Percentiles rank a stretch among this genome's conserved stretches.
Evolutionary conservation across 2,888 invertebrate species (phyloP).

Genomic region (Leptinotarsa haldemani): DNA sequence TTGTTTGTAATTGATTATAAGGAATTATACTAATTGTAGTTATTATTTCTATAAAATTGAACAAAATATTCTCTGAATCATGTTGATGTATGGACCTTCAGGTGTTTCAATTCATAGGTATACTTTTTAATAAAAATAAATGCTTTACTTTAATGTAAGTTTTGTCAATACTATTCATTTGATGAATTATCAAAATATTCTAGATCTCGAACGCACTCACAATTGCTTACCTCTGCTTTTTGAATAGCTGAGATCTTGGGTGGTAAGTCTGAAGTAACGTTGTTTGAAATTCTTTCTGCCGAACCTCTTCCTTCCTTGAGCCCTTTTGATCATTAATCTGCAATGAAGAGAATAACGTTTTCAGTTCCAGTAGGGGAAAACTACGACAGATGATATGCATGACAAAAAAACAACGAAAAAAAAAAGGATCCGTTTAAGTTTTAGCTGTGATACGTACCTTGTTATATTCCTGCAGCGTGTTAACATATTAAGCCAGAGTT

Average conservation of each 20-base stretch:
- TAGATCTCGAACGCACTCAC: not conserved
- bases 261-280: conserved; percentile 89
- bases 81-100: too few relatives aligned
- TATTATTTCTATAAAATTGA: too few relatives aligned
- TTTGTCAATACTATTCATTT: too few relatives aligned
- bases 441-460: conserved; percentile 30
- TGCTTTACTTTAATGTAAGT: too few relatives aligned
- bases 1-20: too few relatives aligned
- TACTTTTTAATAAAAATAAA: too few relatives aligned
- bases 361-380: not conserved
- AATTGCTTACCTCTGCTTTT: conserved; percentile 71
- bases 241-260: conserved; percentile 77
- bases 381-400: not conserved
- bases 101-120: too few relatives aligned
- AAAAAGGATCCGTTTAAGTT: not conserved
- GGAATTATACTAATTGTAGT: too few relatives aligned
- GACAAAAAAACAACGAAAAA: not conserved
- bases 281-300: conserved; percentile 84
- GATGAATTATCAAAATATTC: too few relatives aligned
- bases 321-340: conserved; percentile 91
- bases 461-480: conserved; percentile 37
- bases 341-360: conserved; percentile 47
- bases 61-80: too few relatives aligned
- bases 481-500: conserved; percentile 1
- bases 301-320: conserved; percentile 85